A percentile compares a stretch with the other conserved stretches of the same genome.
These are phyloP conservation scores for Cheilosia pagana DNA, from an alignment of 2,888 invertebrate genomes.

Conservation along the genomic window DNA sequence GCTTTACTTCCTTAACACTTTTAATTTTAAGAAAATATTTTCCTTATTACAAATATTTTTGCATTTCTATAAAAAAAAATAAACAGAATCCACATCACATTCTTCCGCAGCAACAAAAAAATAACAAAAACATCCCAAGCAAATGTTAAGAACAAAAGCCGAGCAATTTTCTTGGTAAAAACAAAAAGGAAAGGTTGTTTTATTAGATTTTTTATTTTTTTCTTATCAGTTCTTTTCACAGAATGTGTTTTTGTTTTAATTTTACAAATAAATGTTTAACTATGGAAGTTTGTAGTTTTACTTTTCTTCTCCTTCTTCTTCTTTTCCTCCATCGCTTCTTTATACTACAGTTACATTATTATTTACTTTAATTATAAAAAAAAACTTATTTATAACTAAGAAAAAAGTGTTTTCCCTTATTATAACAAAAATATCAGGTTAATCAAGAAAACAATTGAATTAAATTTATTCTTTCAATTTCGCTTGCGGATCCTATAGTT, in stretches of 20 bases:
- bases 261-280: conserved; percentile 68
- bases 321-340: conserved; percentile 56
- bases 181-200: conserved; percentile 77
- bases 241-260: conserved; percentile 55
- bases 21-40: conserved; percentile 39
- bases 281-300: conserved; percentile 66
- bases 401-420: conserved; percentile 55
- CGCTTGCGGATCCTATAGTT: conserved; percentile 44
- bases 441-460: conserved; percentile 49
- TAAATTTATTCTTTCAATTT: conserved; percentile 38
- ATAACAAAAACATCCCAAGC: conserved; percentile 13
- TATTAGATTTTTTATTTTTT: conserved; percentile 77
- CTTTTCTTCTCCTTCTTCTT: conserved; percentile 28
- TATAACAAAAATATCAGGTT: conserved; percentile 63
- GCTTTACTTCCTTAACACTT: background rate
- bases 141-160: conserved; percentile 32
- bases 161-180: conserved; percentile 16
- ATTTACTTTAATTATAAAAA: conserved; percentile 74
- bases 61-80: conserved; percentile 1
- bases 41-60: conserved; percentile 11
- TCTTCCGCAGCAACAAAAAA: conserved; percentile 10
- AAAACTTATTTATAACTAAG: conserved; percentile 74
- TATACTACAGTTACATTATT: conserved; percentile 65
- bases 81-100: conserved; percentile 8
- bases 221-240: conserved; percentile 81